Percentiles rank a stretch among this genome's conserved stretches.
Conservation (phyloP, 1,140 invertebrate genomes). For the Diuraphis noxia region DNA sequence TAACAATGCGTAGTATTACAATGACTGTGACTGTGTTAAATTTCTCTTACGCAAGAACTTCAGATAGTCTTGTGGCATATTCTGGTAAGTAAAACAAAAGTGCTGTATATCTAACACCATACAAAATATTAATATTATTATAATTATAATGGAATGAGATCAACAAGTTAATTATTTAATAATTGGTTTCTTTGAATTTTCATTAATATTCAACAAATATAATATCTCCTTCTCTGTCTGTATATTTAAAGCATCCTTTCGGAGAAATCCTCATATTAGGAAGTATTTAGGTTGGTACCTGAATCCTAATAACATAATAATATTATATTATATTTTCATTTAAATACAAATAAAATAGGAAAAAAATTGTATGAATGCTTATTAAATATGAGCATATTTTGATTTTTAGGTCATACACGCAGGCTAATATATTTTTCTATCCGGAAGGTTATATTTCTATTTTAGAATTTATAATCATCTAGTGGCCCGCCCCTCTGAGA, state of each 20-base stretch:
- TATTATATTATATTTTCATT: background rate
- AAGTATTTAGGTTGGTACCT: too few relatives aligned
- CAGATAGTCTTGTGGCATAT: background rate
- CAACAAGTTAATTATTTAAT: background rate
- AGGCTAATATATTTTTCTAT: background rate
- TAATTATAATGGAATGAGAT: too few relatives aligned
- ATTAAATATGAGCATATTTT: background rate
- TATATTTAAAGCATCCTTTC: background rate
- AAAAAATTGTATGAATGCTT: background rate
- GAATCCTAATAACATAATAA: background rate
- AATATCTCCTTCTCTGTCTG: background rate
- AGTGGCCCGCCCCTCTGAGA: background rate
- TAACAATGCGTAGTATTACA: background rate
- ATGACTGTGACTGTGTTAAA: too few relatives aligned
- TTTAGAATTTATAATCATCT: background rate
- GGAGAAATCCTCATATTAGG: background rate
- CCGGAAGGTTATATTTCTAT: background rate
- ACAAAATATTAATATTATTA: too few relatives aligned
- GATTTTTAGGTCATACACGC: background rate
- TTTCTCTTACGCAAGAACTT: background rate
- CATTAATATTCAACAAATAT: background rate
- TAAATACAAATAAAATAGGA: background rate
- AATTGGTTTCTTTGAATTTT: background rate
- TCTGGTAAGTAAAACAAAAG: background rate
- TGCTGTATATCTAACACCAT: too few relatives aligned